A percentile compares a stretch with the other conserved stretches of the same genome.
Conservation (phyloP, 2,113 vertebrate genomes). For the Crocuta crocuta region DNA sequence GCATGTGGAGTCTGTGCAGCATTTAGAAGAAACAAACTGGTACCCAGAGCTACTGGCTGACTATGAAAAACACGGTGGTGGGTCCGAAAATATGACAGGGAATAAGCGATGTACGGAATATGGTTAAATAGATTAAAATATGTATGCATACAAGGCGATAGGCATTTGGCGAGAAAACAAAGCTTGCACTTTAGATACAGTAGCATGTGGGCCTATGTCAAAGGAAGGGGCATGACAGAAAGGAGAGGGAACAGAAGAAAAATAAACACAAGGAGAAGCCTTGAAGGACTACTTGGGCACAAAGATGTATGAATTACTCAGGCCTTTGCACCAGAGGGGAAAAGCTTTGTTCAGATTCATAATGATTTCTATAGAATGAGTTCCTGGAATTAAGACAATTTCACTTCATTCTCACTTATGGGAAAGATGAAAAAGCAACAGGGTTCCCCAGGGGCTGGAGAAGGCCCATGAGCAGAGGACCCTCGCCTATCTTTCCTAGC, state of each 20-base stretch:
- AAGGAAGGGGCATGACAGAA: not conserved
- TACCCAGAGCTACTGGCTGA: not conserved
- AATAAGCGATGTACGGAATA: not conserved
- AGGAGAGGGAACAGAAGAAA: not conserved
- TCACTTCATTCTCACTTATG: not conserved
- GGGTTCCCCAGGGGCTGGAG: not conserved
- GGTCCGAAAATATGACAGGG: not conserved
- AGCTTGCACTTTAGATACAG: not conserved
- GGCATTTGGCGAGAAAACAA: not conserved
- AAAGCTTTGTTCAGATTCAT: not conserved
- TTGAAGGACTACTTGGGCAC: not conserved
- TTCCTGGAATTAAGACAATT: not conserved
- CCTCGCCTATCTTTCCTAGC: not conserved
- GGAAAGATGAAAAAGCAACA: not conserved
- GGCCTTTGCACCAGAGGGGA: not conserved
- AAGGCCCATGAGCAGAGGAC: not conserved
- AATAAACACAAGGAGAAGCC: not conserved
- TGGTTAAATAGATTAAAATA: not conserved
- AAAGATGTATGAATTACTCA: not conserved
- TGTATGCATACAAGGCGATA: not conserved
- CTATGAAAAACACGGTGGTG: conserved; percentile 1
- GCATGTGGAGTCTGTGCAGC: not conserved
- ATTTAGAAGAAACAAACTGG: not conserved
- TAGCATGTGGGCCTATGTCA: not conserved
- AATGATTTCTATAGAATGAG: not conserved